Percentiles rank a stretch among this genome's conserved stretches.
Conservation (phyloP, 2,888 invertebrate genomes). For the Nemotelus pantherinus region DNA sequence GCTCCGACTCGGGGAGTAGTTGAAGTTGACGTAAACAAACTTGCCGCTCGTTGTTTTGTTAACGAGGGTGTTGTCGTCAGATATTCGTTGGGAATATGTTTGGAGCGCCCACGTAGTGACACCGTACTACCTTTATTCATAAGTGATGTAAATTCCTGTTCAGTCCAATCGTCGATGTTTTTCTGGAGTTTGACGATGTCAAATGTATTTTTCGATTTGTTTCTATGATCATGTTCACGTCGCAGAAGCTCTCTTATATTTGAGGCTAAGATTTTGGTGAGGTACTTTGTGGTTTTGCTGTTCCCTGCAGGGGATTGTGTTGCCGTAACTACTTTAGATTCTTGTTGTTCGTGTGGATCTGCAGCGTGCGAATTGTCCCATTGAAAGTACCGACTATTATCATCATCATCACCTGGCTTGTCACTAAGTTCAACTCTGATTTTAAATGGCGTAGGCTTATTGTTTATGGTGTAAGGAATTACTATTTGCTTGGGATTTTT, state of each 20-base stretch:
- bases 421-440: conserved; percentile 60
- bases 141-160: conserved; percentile 73
- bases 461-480: conserved; percentile 79
- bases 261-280: conserved; percentile 64
- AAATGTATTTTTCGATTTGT: conserved; percentile 64
- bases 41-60: conserved; percentile 52
- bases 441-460: conserved; percentile 68
- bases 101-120: conserved; percentile 72
- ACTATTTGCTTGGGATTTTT: conserved; percentile 83
- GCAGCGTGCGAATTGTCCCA: conserved; percentile 58
- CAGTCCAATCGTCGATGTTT: conserved; percentile 87
- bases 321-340: conserved; percentile 65
- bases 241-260: conserved; percentile 68
- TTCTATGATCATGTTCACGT: conserved; percentile 61
- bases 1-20: conserved; percentile 42
- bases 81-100: conserved; percentile 81
- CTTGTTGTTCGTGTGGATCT: conserved; percentile 68
- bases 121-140: conserved; percentile 68
- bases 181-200: conserved; percentile 81
- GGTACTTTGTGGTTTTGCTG: conserved; percentile 60
- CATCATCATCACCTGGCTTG: conserved; percentile 56
- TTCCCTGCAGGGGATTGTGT: conserved; percentile 55
- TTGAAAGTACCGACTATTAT: conserved; percentile 53
- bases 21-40: conserved; percentile 48
- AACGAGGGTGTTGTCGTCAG: conserved; percentile 72